Evolutionary conservation across 1,140 invertebrate species (phyloP), one percentile per base, ranked within the genome.

Genomic region (Drosophila arawakana): DNA sequence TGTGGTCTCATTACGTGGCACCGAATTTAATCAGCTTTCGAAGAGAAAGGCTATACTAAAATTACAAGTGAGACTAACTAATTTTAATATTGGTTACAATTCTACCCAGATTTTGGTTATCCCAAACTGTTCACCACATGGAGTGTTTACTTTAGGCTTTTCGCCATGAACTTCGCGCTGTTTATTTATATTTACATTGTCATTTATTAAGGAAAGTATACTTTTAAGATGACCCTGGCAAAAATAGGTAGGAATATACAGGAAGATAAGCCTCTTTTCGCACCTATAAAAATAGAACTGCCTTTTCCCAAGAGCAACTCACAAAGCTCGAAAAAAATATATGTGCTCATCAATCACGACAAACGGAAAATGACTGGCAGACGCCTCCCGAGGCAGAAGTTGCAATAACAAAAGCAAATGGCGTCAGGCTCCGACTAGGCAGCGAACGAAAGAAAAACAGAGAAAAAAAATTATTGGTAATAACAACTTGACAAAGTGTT

Each of bases 401-500:
- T 37, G 58, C 57, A 54, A 62, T 47, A 73, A 59, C 39, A 71
- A 65, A 7, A 37, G 41, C 52, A 65, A 61, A 59, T 50, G 66
- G 13, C 35, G 18, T 15, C 18, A 44, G 34, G 5, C 21, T 47
- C 7, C 11, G 35, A 52, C 49, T 30, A 52, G 5, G 44, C 30
- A 62, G 44, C 37, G 39, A 30, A 5, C 55, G 15, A 47, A 5
- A 60, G 21, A 52, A 71, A 46, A 50, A 44, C 78, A 39, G 47
- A 55, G 66, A 66, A 59, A 60, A 80, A 78, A 69, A 81, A 76
- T 81, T 76, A 86, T 86, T 86, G 72, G 79, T 86, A 86, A 86
- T 86, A 86, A 80, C 79, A 86, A 76, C 72, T 81, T 86, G 82
- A 86, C 82, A 86, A 86, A 86, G 79, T 86, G 82, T 79, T 86